phyloP scores from a whole-genome alignment of 1,140 invertebrate species.

The Sinella curviseta region DNA sequence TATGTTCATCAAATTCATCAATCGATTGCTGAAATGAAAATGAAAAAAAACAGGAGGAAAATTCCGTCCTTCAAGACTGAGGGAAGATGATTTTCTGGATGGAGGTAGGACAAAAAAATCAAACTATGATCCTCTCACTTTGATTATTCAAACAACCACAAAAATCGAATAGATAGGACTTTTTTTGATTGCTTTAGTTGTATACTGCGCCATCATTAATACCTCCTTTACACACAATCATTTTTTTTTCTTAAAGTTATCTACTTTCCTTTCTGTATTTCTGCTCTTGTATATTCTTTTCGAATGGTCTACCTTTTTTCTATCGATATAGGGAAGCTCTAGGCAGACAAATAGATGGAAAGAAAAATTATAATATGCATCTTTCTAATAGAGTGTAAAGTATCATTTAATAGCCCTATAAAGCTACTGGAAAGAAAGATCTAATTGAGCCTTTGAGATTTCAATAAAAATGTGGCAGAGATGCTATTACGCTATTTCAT shows the following conservation, averaged over 20 bases:
- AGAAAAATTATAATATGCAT: neutral
- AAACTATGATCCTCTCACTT: no score
- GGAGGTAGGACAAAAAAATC: slow-evolving; percentile 8
- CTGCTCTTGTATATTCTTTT: neutral
- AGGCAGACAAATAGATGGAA: neutral
- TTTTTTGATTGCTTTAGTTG: no score
- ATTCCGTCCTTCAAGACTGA: slow-evolving; percentile 26
- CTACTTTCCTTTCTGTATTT: neutral
- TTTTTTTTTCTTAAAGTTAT: slow-evolving; percentile 1
- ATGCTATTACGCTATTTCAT: slow-evolving; percentile 7
- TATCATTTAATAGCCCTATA: slow-evolving; percentile 1
- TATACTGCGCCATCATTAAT: no score
- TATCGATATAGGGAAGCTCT: no score
- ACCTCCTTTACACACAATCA: no score
- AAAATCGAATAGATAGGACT: no score
- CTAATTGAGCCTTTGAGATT: slow-evolving; percentile 24
- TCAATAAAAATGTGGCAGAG: slow-evolving; percentile 13
- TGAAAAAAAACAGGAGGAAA: slow-evolving; percentile 16
- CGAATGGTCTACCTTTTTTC: no score
- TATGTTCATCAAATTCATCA: slow-evolving; percentile 16
- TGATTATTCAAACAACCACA: no score
- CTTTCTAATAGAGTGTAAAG: slow-evolving; percentile 11
- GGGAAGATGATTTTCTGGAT: slow-evolving; percentile 27
- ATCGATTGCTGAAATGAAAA: slow-evolving; percentile 3
- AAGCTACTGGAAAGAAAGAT: neutral